Evolutionary conservation across 2,888 invertebrate species (phyloP).

Genomic region (Ceriagrion tenellum): DNA sequence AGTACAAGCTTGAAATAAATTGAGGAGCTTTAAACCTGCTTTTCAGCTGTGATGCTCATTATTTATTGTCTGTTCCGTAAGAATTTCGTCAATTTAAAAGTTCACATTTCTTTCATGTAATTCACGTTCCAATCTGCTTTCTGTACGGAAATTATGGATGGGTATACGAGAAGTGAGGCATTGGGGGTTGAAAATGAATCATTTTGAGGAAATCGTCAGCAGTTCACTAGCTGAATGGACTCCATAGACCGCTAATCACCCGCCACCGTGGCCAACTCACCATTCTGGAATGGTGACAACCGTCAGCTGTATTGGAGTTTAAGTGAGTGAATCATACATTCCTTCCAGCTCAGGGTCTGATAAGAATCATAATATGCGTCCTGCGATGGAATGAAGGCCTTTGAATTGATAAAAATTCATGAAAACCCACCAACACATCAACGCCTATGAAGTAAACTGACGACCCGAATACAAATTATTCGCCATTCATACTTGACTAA

Average conservation of each 20-base stretch:
- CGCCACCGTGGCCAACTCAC: background rate
- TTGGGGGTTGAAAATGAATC: background rate
- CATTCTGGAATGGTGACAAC: background rate
- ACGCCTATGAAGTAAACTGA: too few relatives aligned
- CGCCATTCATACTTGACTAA: too few relatives aligned
- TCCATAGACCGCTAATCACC: background rate
- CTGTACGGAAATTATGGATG: background rate
- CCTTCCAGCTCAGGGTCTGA: background rate
- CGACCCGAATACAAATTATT: too few relatives aligned
- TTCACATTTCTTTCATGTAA: too few relatives aligned
- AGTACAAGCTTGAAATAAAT: too few relatives aligned
- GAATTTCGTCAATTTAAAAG: too few relatives aligned
- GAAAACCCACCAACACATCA: too few relatives aligned
- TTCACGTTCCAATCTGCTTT: too few relatives aligned
- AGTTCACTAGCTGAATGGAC: background rate
- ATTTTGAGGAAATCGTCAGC: background rate
- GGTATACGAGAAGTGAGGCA: background rate
- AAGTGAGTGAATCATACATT: background rate
- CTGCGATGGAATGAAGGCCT: background rate
- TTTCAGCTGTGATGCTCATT: too few relatives aligned
- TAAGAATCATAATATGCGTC: background rate
- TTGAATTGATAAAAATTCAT: background rate
- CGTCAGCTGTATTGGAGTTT: background rate
- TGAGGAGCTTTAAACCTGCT: too few relatives aligned
- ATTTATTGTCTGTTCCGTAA: too few relatives aligned